Conservation (phyloP, 2,113 vertebrate genomes). For the Vimba vimba region DNA sequence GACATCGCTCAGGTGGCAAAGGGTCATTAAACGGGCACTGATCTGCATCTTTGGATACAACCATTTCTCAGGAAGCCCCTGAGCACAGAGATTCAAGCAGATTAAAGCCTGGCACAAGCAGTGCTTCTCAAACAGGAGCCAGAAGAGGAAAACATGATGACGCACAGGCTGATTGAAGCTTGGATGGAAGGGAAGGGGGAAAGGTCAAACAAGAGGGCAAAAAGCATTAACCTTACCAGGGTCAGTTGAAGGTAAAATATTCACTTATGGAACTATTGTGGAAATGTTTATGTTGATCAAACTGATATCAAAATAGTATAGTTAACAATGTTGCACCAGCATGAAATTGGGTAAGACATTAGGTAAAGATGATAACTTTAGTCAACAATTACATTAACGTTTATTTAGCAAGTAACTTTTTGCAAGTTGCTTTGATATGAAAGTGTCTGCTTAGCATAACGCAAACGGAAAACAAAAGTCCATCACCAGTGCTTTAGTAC, state of each 20-base stretch:
- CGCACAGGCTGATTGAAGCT: conserved; percentile 26
- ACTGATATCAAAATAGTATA: neutral
- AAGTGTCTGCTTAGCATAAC: neutral
- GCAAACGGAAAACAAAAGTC: neutral
- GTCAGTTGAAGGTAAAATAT: neutral
- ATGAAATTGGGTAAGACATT: neutral
- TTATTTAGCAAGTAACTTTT: neutral
- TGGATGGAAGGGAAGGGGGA: conserved; percentile 34
- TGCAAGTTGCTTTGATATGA: neutral
- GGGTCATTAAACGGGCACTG: conserved; percentile 24
- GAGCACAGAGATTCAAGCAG: conserved; percentile 14
- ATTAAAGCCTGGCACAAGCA: conserved; percentile 46
- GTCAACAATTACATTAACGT: neutral
- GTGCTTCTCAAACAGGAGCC: conserved; percentile 5
- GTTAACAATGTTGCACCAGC: neutral
- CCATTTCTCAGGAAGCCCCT: conserved; percentile 36
- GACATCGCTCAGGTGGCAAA: conserved; percentile 15
- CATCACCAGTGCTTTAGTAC: neutral
- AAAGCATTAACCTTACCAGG: conserved; percentile 7
- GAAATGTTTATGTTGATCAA: neutral
- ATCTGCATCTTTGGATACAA: conserved; percentile 17
- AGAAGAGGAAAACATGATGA: conserved; percentile 39
- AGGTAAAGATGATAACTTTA: neutral
- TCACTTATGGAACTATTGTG: neutral
- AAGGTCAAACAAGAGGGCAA: conserved; percentile 42